Evolutionary conservation across 1,140 invertebrate species (phyloP).

Genomic region (Meloidogyne hapla): DNA sequence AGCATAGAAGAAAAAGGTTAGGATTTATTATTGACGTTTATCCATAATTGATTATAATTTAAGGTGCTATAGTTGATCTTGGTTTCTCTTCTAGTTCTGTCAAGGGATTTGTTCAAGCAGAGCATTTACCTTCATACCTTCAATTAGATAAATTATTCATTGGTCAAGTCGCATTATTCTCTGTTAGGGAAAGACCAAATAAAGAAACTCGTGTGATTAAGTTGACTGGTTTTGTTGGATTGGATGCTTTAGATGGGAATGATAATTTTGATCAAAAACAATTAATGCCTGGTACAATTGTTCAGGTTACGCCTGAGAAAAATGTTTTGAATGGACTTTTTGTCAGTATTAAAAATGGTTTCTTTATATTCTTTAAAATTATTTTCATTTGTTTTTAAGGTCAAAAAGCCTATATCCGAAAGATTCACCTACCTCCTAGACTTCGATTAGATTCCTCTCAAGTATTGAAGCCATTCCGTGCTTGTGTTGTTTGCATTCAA

Average conservation of each 20-base stretch:
- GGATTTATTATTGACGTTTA: not conserved
- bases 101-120: constrained; percentile 48
- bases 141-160: constrained; percentile 26
- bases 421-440: constrained; percentile 51
- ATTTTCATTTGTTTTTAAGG: constrained; percentile 30
- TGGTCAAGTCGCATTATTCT: constrained; percentile 54
- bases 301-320: constrained; percentile 48
- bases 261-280: constrained; percentile 31
- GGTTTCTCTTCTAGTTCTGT: constrained; percentile 39
- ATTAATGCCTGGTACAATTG: constrained; percentile 59
- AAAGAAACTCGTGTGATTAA: constrained; percentile 42
- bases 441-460: constrained; percentile 39
- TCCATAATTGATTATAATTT: constrained; percentile 26
- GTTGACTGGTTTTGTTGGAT: constrained; percentile 45
- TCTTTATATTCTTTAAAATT: not conserved
- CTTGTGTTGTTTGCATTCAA: constrained; percentile 51
- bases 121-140: constrained; percentile 40
- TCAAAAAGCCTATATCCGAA: constrained; percentile 50
- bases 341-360: constrained; percentile 54
- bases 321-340: constrained; percentile 40
- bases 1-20: constrained; percentile 62
- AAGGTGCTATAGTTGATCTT: constrained; percentile 53
- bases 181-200: constrained; percentile 39
- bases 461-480: constrained; percentile 37
- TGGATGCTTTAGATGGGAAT: constrained; percentile 40